Base-by-base conservation (phyloP, 2,888 invertebrate species). In the Bugula neritina region DNA sequence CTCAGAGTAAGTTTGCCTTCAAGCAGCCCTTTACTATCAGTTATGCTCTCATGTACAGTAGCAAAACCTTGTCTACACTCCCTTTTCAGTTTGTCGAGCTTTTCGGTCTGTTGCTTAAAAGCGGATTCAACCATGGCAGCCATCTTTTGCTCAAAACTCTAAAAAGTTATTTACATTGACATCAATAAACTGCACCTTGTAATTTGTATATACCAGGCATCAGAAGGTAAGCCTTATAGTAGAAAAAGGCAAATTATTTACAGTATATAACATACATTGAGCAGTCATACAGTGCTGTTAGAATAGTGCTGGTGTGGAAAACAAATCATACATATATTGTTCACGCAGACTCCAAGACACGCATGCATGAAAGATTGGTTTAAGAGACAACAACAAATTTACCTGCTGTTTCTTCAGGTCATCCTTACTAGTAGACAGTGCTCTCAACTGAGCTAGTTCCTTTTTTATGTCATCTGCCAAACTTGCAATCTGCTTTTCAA, bases 21-120 rank as follows among this genome's bases (percentile, higher is more conserved):
- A 77, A 81, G 79, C 10, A 83, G 82, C 17, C 81, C 79, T 73
- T 82, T 82, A 80, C 83, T 82, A 76, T 82, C 82, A 72, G 77
- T 79, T 72, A 83, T 81, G 72, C 80, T 81, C 72, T 83, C 83
- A 58, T 83, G 82, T 2, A 83, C 81, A 1, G 82, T 80, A 17
- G 80, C 75, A 74, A 83, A 83, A 0, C 83, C 83, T 52, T 82
- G 82, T 1, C 82, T 75, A 54, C 78, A 78, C 74, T 83, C 83
- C 3, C 78, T 75, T 74, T 83, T 84, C 73, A 83, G 74, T 63
- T 78, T 77, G 5, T 75, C 74, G 25, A 81, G 77, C 57, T 83
- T 82, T 5, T 81, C 81, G 2, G 76, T 73, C 54, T 78, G 76
- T 1, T 71, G 34, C 1, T 71, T 72, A 13, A 72, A 52, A 31